Evolutionary conservation across 2,797 vertebrate genomes (phyloP).

Genomic region (Acanthiza pusilla): DNA sequence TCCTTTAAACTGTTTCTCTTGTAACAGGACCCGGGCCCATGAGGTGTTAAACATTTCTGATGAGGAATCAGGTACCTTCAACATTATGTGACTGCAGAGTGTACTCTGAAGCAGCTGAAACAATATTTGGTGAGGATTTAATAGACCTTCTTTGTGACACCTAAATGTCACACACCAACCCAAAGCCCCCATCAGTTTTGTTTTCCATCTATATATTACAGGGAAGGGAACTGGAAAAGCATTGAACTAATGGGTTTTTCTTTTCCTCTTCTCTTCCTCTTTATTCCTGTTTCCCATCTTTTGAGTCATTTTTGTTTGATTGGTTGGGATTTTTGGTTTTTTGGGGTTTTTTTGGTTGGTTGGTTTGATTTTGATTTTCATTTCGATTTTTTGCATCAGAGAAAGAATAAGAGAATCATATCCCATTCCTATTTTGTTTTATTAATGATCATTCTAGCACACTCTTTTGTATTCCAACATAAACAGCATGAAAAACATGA

Average conservation of each 20-base stretch:
- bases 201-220: not conserved
- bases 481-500: not conserved
- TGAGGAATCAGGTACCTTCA: constrained; percentile 11
- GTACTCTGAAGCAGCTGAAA: constrained; percentile 7
- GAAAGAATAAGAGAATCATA: not conserved
- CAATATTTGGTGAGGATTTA: constrained; percentile 27
- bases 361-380: not conserved
- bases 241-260: not conserved
- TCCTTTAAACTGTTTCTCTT: constrained; percentile 58
- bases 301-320: not conserved
- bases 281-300: not conserved
- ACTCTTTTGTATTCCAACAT: not conserved
- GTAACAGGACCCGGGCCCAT: constrained; percentile 24
- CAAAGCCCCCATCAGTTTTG: not conserved
- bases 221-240: not conserved
- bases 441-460: not conserved
- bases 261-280: not conserved
- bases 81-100: not conserved
- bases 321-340: too few species aligned
- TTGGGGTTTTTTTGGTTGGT: not conserved
- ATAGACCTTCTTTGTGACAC: not conserved
- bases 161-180: not conserved
- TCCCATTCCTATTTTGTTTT: not conserved
- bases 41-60: constrained; percentile 28
- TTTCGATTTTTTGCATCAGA: not conserved